Conservation (phyloP, 1,140 invertebrate genomes). For the Drosophila burlai region DNA sequence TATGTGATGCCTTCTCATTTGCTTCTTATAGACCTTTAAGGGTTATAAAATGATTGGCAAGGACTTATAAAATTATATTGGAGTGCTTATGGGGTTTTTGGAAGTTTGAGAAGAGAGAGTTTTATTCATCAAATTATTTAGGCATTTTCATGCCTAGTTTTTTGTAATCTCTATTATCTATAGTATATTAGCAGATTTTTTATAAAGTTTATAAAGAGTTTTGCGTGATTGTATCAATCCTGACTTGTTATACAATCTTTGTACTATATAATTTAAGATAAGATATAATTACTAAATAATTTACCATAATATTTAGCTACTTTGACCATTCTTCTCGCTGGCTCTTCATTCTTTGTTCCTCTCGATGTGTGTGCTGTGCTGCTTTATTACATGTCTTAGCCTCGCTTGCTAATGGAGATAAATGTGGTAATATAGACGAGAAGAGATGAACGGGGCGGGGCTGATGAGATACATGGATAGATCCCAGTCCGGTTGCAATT, state of each 20-base stretch:
- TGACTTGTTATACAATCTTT: neutral
- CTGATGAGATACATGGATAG: slow-evolving; percentile 32
- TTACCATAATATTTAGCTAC: neutral
- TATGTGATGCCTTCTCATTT: neutral
- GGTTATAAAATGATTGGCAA: neutral
- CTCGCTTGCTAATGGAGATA: slow-evolving; percentile 35
- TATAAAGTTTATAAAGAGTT: neutral
- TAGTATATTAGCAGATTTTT: neutral
- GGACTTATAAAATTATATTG: neutral
- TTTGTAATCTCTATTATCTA: too few species aligned
- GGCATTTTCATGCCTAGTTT: too few species aligned
- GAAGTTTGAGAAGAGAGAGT: neutral
- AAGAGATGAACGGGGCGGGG: slow-evolving; percentile 13
- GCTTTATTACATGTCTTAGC: slow-evolving; percentile 33
- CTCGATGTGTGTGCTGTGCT: slow-evolving; percentile 1
- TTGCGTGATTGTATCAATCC: neutral
- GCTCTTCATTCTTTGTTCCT: slow-evolving; percentile 15
- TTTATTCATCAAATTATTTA: neutral
- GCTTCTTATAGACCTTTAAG: neutral
- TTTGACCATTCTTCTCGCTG: slow-evolving; percentile 7
- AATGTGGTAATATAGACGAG: slow-evolving; percentile 26
- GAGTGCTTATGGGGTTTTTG: neutral
- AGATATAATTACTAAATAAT: neutral
- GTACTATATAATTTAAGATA: neutral
- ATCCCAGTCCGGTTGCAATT: slow-evolving; percentile 75